Conservation (phyloP, 2,797 vertebrate genomes). For the Channa striata region DNA sequence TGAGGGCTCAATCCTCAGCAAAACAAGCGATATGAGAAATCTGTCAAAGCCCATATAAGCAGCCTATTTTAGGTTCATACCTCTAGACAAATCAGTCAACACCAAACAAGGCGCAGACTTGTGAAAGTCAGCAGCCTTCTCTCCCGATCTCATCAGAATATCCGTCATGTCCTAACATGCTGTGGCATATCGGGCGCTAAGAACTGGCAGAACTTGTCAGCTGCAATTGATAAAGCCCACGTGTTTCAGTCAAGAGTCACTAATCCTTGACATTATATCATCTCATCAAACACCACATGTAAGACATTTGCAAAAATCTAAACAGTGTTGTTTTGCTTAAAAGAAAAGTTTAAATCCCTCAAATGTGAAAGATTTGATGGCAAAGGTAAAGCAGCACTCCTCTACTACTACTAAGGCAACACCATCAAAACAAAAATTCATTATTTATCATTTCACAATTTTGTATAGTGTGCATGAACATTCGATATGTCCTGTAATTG, state of each 20-base stretch:
- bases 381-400: too few relatives aligned
- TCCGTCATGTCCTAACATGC: neutral
- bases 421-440: too few relatives aligned
- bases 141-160: neutral
- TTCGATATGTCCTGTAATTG: too few relatives aligned
- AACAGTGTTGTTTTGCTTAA: too few relatives aligned
- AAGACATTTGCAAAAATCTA: neutral
- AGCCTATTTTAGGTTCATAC: neutral
- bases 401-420: too few relatives aligned
- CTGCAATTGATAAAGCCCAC: neutral
- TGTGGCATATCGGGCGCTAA: neutral
- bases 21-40: neutral
- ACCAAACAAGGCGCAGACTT: neutral
- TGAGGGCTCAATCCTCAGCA: neutral
- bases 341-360: too few relatives aligned
- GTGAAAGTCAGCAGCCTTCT: neutral
- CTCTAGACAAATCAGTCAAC: neutral
- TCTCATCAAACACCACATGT: neutral
- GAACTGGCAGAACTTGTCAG: neutral
- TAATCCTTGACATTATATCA: neutral
- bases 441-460: too few relatives aligned
- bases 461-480: too few relatives aligned
- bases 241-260: neutral
- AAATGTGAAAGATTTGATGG: too few relatives aligned
- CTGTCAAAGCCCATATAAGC: too few relatives aligned